Evolutionary conservation across 2,797 vertebrate genomes (phyloP), one percentile per base, ranked within the genome.

Genomic region (Scomberomorus guttatus): DNA sequence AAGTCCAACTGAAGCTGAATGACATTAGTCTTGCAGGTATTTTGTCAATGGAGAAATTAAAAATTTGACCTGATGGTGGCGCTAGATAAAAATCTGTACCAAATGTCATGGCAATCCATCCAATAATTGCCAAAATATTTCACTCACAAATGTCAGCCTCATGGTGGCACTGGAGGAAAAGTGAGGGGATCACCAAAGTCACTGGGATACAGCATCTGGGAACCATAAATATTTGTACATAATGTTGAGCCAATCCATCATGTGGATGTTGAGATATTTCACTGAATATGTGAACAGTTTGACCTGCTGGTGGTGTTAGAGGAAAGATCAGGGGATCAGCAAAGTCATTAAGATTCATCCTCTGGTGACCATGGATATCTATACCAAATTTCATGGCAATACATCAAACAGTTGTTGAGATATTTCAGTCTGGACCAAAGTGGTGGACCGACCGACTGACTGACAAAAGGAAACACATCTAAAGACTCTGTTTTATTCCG

Each of bases 361-460:
- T n/a, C 10, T 32, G 25, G 39, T 7, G 11, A 56, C 25, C 27
- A 57, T 25, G 4, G 25, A 27, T 44, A 13, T 27, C 48, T 54
- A 32, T 9, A 58, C 6, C 39, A 22, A 15, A 44, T 22, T 37
- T 17, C 27, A 34, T 70, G 24, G 15, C 42, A 63, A 48, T 4
- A 42, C 60, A 25, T 44, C 17, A 5, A 20, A 59, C 20, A 59
- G 7, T 24, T 50, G 22, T 20, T 66, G 18, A 50, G 17, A n/a
- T 57, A 27, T 51, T 69, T 60, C 11, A 60, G 22, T 29, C 34
- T 27, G 32, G 27, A 71, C 44, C 27, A 59, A 61, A 42, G 39
- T 42, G 12, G 13, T 14, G 3, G 37, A 37, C 34, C 34, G 10
- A 37, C 34, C 13, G 17, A 39, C 22, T 4, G 20, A 52, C 15